Base-by-base conservation (phyloP, 2,888 invertebrate species). In the Boloria selene region DNA sequence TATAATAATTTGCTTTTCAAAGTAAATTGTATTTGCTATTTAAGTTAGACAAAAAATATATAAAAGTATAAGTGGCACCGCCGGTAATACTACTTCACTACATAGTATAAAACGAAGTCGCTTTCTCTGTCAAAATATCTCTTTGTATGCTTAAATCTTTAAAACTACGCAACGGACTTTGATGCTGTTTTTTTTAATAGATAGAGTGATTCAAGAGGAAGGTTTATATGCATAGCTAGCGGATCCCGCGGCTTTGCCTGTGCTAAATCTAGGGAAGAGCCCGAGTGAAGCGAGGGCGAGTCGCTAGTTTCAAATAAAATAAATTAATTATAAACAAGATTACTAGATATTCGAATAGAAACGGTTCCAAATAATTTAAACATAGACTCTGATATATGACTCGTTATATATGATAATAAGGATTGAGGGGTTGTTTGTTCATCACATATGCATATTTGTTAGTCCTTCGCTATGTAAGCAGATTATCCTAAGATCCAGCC, bases 321-420 rank as follows among this genome's bases (percentile, higher is more conserved):
- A n/a, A 49, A 22, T 42, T 51, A 42, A 38, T 51, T 51, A 42
- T n/a, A 51, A 51, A 51, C 38, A 51, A 61, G 14, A 1, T 50
- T 47, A 47, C 44, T 53, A 22, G 54, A 61, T 49, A 50, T 64
- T 59, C 38, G 56, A 58, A 26, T 60, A 63, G 63, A 55, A 66
- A 63, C 51, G 13, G 22, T 55, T 65, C 65, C 59, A 66, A 66
- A 66, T 64, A 69, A 54, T 58, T 69, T 54, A 67, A 64, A 53
- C 58, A 51, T 58, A 50, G 45, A 49, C 42, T n/a, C 44, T 53
- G 44, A 56, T 67, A 56, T 45, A 64, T 22, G 42, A 44, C 65
- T 67, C 64, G 67, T 67, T 67, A 67, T 64, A 49, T 69, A 67
- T 69, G 67, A 54, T 69, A 67, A 69, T 69, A 64, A 61, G 67